A percentile compares a stretch with the other conserved stretches of the same genome.
These are phyloP conservation scores for Micropoecilia bifurca DNA, from an alignment of 2,797 vertebrate species.

Conservation along the genomic window DNA sequence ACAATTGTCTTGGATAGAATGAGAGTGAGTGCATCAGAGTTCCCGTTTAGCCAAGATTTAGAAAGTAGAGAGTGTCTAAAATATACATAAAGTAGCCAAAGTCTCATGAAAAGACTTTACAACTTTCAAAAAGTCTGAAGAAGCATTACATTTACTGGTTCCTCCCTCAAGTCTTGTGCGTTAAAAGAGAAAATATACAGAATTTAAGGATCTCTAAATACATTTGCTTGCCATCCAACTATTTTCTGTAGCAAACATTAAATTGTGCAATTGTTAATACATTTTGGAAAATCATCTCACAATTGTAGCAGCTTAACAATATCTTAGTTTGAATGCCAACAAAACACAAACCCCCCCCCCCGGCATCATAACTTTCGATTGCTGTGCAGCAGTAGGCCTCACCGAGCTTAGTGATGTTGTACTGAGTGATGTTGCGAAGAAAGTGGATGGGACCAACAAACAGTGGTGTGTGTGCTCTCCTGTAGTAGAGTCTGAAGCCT, in stretches of 20 bases:
- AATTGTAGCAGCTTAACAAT: neutral
- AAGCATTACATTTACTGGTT: neutral
- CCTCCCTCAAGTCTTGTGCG: neutral
- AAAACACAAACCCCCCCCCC: too few relatives aligned
- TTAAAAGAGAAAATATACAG: neutral
- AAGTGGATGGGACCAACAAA: constrained; percentile 90
- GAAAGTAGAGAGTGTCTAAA: neutral
- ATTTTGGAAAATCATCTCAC: neutral
- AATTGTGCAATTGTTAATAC: neutral
- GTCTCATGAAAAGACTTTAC: neutral
- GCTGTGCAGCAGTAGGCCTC: constrained; percentile 56
- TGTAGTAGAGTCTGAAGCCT: constrained; percentile 94
- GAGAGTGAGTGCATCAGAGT: neutral
- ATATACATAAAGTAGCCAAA: neutral
- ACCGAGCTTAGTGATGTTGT: constrained; percentile 94
- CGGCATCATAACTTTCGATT: neutral
- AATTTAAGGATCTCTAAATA: neutral
- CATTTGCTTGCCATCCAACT: neutral
- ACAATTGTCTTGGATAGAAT: neutral
- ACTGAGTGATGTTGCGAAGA: constrained; percentile 87
- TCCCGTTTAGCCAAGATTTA: neutral
- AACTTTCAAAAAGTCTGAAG: neutral
- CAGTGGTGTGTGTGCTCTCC: constrained; percentile 84
- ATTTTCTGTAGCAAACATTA: neutral
- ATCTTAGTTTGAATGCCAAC: neutral